Conservation (phyloP, 2,888 invertebrate genomes). For the Apeira syringaria region DNA sequence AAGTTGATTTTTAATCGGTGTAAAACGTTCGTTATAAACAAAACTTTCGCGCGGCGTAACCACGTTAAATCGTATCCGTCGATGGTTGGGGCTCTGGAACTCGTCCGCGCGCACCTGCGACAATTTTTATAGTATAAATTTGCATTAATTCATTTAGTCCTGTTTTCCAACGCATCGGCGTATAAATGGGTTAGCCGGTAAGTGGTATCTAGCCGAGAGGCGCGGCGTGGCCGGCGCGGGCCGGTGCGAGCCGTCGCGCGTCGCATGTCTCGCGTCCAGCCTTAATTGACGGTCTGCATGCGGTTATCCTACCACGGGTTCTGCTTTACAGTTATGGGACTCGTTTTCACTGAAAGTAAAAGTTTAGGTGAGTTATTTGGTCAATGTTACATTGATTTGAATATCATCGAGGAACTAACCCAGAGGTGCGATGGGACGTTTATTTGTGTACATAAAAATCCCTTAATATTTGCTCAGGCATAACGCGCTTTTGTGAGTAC, state of each 20-base stretch:
- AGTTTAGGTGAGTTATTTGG: not conserved
- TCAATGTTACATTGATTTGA: too few relatives aligned
- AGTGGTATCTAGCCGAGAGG: conserved; percentile 66
- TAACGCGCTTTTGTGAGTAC: too few relatives aligned
- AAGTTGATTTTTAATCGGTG: conserved; percentile 49
- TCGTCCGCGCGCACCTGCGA: conserved; percentile 80
- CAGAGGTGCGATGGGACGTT: too few relatives aligned
- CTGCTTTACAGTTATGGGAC: not conserved
- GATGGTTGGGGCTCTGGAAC: conserved; percentile 76
- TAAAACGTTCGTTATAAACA: conserved; percentile 69
- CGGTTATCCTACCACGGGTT: conserved; percentile 21
- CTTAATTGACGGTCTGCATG: conserved; percentile 40
- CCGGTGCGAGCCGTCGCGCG: conserved; percentile 36
- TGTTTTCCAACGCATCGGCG: conserved; percentile 69
- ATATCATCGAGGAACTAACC: too few relatives aligned
- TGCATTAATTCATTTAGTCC: conserved; percentile 83
- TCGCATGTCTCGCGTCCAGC: conserved; percentile 35
- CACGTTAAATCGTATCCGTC: conserved; percentile 78
- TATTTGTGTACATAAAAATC: too few relatives aligned
- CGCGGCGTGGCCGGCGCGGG: conserved; percentile 33
- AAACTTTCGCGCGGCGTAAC: conserved; percentile 72
- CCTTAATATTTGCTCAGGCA: too few relatives aligned
- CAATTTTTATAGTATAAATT: conserved; percentile 84
- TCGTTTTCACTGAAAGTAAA: conserved; percentile 9
- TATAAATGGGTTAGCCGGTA: conserved; percentile 83